These are phyloP conservation scores for Okapia johnstoni DNA, from an alignment of 2,113 vertebrate species.

Conservation along the genomic window DNA sequence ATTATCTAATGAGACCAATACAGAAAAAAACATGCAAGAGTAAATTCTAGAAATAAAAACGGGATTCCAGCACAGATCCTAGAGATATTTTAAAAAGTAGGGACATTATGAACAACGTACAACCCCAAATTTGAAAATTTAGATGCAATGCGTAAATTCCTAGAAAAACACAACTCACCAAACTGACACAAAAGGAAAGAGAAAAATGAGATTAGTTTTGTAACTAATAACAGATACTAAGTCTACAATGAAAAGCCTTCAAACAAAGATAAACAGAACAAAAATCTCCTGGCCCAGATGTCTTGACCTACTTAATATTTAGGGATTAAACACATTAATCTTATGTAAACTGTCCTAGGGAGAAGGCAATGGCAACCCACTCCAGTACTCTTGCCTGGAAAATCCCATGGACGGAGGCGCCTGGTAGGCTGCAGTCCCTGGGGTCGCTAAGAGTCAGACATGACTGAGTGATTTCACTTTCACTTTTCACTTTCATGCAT, in stretches of 20 bases:
- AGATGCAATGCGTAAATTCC: not conserved
- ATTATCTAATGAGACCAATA: not conserved
- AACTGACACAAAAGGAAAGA: not conserved
- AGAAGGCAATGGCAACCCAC: no score
- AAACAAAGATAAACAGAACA: not conserved
- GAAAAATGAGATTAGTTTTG: not conserved
- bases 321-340: not conserved
- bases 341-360: not conserved
- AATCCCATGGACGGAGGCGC: no score
- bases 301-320: not conserved
- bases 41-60: not conserved
- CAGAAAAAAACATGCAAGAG: not conserved
- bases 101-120: not conserved
- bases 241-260: not conserved
- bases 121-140: not conserved
- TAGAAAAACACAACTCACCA: not conserved
- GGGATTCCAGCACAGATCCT: not conserved
- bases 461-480: no score
- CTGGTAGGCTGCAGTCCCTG: no score
- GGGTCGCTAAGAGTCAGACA: no score
- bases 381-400: no score
- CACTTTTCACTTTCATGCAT: no score
- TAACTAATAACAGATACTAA: not conserved
- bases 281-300: not conserved
- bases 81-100: not conserved